These are phyloP conservation scores for Drosophila longiperda DNA, from an alignment of 2,888 invertebrate species.

Conservation along the genomic window DNA sequence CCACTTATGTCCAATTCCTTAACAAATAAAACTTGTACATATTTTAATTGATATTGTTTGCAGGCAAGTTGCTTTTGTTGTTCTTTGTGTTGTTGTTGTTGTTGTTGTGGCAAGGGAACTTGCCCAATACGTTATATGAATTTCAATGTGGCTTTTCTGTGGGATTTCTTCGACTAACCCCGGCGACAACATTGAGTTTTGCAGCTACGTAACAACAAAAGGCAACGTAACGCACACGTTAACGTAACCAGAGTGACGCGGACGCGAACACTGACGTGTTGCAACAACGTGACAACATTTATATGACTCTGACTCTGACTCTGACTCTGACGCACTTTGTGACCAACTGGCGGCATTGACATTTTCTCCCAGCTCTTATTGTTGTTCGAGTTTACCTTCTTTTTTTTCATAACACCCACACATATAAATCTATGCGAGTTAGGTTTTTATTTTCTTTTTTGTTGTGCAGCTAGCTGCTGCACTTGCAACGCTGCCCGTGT, in stretches of 20 bases:
- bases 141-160: slow-evolving; percentile 76
- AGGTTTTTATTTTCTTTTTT: slow-evolving; percentile 11
- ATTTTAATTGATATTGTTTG: slow-evolving; percentile 65
- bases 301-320: slow-evolving; percentile 36
- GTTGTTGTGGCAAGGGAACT: background rate
- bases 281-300: slow-evolving; percentile 61
- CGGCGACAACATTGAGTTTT: slow-evolving; percentile 7
- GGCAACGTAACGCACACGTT: slow-evolving; percentile 44
- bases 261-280: slow-evolving; percentile 46
- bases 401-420: background rate
- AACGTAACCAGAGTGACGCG: slow-evolving; percentile 44
- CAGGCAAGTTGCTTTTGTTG: slow-evolving; percentile 36
- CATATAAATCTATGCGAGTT: slow-evolving; percentile 6
- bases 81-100: background rate
- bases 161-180: slow-evolving; percentile 70
- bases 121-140: slow-evolving; percentile 54
- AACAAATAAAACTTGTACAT: slow-evolving; percentile 58
- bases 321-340: slow-evolving; percentile 58
- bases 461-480: slow-evolving; percentile 22
- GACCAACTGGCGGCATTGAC: slow-evolving; percentile 45
- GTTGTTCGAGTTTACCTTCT: slow-evolving; percentile 1
- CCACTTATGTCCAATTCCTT: slow-evolving; percentile 35
- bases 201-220: slow-evolving; percentile 49
- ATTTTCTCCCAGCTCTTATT: slow-evolving; percentile 18
- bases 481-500: slow-evolving; percentile 40